Evolutionary conservation across 2,888 invertebrate genomes (phyloP), one percentile per base, ranked within the genome.

Genomic region (Eupithecia abbreviata): DNA sequence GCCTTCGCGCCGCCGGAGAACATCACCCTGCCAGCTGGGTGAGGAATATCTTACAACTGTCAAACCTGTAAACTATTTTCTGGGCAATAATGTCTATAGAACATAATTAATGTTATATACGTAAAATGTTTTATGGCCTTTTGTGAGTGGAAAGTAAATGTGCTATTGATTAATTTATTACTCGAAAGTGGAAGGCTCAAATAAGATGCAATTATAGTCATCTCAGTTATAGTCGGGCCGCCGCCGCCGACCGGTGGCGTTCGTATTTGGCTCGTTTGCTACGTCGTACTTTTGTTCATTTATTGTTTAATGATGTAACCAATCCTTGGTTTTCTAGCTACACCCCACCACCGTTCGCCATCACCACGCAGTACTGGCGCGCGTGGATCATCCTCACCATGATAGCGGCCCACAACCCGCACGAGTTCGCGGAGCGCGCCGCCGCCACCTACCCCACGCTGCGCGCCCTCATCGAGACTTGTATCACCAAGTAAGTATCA

Each of bases 361-460:
- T 99, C 85, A 97, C 98, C n/a, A 97, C 97, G 77, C 95, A 98
- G 75, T 99, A 99, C 92, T 99, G 99, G 99, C 98, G 98, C 92
- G 97, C 97, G 41, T 99, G 99, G 99, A 76, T 91, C 77, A 85
- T 93, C 84, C 94, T 99, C 83, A 92, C 98, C 66, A 97, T 99
- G 92, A 93, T 99, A 81, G 97, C 98, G 18, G 98, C 99, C 0
- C 99, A 99, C 92, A 99, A 99, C 96, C 98, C 99, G 0, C 94
- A 96, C 0, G 96, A 97, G 15, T 98, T 99, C 92, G 99, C 99
- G 13, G 96, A 96, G 82, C 95, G 97, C 74, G 98, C 98, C 55
- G 99, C 99, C 97, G 96, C 97, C 84, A 97, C 97, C 83, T 99
- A 99, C 94, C 98, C 99, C 30, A 99, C 98, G 71, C 96, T 99